Conservation (phyloP, 2,113 vertebrate species). For the Hemicordylus capensis region DNA sequence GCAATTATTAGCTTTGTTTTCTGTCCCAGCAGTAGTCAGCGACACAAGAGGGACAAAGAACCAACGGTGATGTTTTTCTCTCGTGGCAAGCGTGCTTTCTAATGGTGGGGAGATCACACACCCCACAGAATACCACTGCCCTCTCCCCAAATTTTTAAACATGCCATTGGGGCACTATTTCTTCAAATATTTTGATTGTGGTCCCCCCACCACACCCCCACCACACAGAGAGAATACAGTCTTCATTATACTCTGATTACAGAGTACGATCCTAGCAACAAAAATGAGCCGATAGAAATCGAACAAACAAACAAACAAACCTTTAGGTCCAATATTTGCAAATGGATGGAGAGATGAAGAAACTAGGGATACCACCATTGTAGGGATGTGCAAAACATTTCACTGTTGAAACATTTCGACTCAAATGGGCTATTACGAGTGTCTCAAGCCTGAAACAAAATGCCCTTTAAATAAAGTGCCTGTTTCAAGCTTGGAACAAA, state of each 20-base stretch:
- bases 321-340: background rate
- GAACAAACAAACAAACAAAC: too few relatives aligned
- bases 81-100: background rate
- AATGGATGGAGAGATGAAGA: background rate
- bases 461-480: too few relatives aligned
- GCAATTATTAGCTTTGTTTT: background rate
- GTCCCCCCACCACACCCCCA: background rate
- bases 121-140: background rate
- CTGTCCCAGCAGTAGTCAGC: background rate
- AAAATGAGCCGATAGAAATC: too few relatives aligned
- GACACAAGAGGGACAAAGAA: background rate
- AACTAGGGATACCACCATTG: background rate
- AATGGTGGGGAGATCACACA: too few relatives aligned
- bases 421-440: too few relatives aligned
- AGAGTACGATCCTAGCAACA: background rate
- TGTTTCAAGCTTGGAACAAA: too few relatives aligned
- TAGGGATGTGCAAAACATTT: too few relatives aligned
- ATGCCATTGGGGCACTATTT: background rate
- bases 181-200: background rate
- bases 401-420: too few relatives aligned
- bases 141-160: background rate
- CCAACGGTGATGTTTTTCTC: background rate
- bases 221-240: background rate
- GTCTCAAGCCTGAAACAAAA: too few relatives aligned
- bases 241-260: background rate